Percentiles rank a stretch among this genome's conserved stretches.
Conservation (phyloP, 2,888 invertebrate species). For the Allophyes oxyacanthae region DNA sequence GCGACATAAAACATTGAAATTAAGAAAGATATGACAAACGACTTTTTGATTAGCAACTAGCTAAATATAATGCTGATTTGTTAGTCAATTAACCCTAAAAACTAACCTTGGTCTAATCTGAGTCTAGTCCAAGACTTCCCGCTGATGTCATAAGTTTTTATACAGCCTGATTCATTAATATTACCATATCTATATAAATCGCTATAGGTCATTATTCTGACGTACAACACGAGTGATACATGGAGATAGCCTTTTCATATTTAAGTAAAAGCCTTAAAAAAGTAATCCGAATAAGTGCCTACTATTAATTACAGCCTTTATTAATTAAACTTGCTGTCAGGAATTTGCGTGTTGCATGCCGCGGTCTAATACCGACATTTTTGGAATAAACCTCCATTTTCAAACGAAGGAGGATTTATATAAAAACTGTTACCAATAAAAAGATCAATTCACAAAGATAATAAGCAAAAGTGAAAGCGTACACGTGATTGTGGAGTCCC, state of each 20-base stretch:
- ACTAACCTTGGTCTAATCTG: constrained; percentile 27
- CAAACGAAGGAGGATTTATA: constrained; percentile 29
- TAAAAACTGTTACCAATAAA: constrained; percentile 57
- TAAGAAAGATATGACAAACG: too few relatives aligned
- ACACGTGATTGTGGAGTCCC: constrained; percentile 85
- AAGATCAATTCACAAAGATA: constrained; percentile 81
- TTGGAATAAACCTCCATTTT: constrained; percentile 24
- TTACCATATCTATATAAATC: constrained; percentile 23
- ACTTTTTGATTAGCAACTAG: too few relatives aligned
- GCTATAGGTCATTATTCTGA: constrained; percentile 35
- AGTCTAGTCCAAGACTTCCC: constrained; percentile 28
- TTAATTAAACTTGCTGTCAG: constrained; percentile 52
- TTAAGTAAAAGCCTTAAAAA: constrained; percentile 53
- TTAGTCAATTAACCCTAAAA: constrained; percentile 29
- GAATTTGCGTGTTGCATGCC: constrained; percentile 57
- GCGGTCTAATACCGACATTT: constrained; percentile 38
- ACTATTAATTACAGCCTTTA: constrained; percentile 49
- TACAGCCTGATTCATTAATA: constrained; percentile 18
- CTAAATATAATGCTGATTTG: constrained; percentile 7
- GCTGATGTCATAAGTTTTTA: constrained; percentile 27
- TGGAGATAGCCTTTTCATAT: constrained; percentile 49
- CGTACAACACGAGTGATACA: constrained; percentile 43
- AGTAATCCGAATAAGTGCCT: constrained; percentile 56
- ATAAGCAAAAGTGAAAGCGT: constrained; percentile 85
- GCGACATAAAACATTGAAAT: too few relatives aligned